These are phyloP conservation scores for Rhabdomys pumilio DNA, from an alignment of 2,797 vertebrate genomes.

Conservation along the genomic window DNA sequence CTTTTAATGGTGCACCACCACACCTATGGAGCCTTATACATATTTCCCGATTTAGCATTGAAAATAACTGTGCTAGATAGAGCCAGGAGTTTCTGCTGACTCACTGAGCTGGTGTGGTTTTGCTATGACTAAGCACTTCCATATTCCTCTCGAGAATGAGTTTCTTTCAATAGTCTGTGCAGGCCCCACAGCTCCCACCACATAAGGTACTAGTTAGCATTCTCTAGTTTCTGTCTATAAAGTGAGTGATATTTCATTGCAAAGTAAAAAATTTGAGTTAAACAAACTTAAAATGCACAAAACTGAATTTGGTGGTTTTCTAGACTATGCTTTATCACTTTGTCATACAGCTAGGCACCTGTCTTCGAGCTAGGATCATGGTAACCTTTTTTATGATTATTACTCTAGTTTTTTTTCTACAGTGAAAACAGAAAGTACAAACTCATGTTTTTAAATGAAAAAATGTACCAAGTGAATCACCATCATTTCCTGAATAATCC, in stretches of 20 bases:
- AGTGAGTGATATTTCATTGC: constrained; percentile 16
- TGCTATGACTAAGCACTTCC: constrained; percentile 43
- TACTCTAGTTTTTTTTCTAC: constrained; percentile 14
- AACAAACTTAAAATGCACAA: constrained; percentile 37
- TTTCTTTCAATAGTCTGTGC: not conserved
- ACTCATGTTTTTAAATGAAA: constrained; percentile 65
- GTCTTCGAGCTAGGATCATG: not conserved
- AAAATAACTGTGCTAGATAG: constrained; percentile 40
- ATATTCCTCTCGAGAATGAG: not conserved
- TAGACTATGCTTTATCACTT: not conserved
- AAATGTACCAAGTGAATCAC: constrained; percentile 47
- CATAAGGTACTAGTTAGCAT: not conserved
- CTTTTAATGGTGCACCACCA: constrained; percentile 12
- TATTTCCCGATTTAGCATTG: constrained; percentile 9
- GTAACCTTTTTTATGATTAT: not conserved
- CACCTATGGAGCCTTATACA: not conserved
- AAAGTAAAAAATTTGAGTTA: constrained; percentile 46
- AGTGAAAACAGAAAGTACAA: not conserved
- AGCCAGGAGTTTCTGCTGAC: not conserved
- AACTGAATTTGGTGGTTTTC: not conserved
- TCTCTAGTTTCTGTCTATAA: constrained; percentile 49
- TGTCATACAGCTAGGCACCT: not conserved
- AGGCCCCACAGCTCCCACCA: not conserved
- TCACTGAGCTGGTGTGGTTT: not conserved
- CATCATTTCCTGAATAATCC: constrained; percentile 50